Base-by-base conservation (phyloP, 2,888 invertebrate species). In the Rapana venosa region DNA sequence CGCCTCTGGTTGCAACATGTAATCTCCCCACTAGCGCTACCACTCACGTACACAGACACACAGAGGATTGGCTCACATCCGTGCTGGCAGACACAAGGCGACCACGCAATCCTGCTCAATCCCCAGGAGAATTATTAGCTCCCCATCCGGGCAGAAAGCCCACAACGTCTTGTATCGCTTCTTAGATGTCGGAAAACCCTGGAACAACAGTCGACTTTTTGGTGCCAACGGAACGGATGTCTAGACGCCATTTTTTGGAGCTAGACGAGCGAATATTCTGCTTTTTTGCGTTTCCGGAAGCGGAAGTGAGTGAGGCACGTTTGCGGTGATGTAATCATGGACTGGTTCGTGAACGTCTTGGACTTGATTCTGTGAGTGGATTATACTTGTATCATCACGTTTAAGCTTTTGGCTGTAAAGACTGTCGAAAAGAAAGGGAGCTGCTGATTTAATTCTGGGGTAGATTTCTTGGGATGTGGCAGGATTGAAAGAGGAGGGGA, bases 151-250 rank as follows among this genome's bases (percentile, higher is more conserved):
- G 17, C 86, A 30, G 15, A 86, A 61, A 66, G 32, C 86, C n/a
- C 32, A 61, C 61, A 86, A 86, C 56, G 61, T 58, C 86, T 86
- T 86, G 86, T 86, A 86, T 61, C 86, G 61, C 58, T 86, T 86
- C 86, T 86, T 30, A 61, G 86, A 32, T 86, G 86, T 86, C 86
- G 86, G 86, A 86, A 86, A 86, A 5, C 17, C 56, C 56, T 15
- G 66, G 61, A 86, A 86, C 86, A 35, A 61, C 86, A 86, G 86
- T 61, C 61, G 86, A 86, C 61, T 58, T 35, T n/a, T 61, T 86
- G 86, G 86, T 61, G 86, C 86, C 86, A 35, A 35, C 32, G 61
- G 32, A 86, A 22, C 32, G 61, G 86, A 61, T 36, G 81, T 83
- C 81, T 83, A 47, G 81, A 83, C 81, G 81, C 47, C 81, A 83